Base-by-base conservation (phyloP, 2,888 invertebrate species). In the Eretmocerus hayati region DNA sequence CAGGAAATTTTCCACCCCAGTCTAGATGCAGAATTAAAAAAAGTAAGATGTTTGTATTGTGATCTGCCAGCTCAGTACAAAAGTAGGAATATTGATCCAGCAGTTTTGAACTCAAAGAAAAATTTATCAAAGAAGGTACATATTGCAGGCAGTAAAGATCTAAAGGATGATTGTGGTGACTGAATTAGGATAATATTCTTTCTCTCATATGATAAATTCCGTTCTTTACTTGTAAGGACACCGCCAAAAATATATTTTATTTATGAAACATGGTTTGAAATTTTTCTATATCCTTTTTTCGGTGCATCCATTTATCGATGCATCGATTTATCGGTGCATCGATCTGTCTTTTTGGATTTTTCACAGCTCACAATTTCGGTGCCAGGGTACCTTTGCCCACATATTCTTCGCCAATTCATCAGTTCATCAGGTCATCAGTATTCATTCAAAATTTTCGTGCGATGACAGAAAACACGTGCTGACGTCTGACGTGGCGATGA, bases 151-250 rank as follows among this genome's bases (percentile, higher is more conserved):
- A 41, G 18, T n/a, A 47, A 48, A 36, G 47, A 51, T 20, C 15
- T 8, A 11, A 43, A 43, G 32, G 43, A 42, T n/a, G 42, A 42
- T 8, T 26, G 22, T 26, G 26, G 11, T 47, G 50, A 15, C 46
- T 18, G 19, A 8, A 16, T 20, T 16, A 26, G 9, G 20, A 35
- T 26, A n/a, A n/a, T n/a, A n/a, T n/a, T n/a, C n/a, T n/a, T n/a
- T n/a, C n/a, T n/a, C n/a, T n/a, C n/a, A n/a, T n/a, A n/a, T n/a
- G n/a, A n/a, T n/a, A n/a, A n/a, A n/a, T n/a, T n/a, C n/a, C 77
- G 73, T 82, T 82, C 55, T 36, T 53, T 32, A 43, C 56, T 9
- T 59, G 58, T 46, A 56, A 20, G 48, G 55, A 48, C 52, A 56
- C 50, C 31, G 55, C 56, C 1, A 58, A 44, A 48, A 61, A 61